Base-by-base conservation (phyloP, 1,140 invertebrate species). In the Magallana gigas region DNA sequence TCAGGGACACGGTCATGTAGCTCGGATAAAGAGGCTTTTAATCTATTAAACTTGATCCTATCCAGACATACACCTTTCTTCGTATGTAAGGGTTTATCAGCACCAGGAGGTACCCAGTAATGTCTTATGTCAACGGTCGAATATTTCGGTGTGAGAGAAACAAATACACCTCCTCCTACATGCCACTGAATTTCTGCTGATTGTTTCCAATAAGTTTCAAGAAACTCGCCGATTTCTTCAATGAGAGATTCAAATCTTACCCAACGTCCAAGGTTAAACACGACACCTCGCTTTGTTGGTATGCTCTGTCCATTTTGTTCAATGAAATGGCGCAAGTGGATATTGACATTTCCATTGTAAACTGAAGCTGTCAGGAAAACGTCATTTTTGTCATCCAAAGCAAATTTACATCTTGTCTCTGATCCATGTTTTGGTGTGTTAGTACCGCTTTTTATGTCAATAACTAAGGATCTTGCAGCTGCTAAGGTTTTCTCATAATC, bases 71-170 rank as follows among this genome's bases (percentile, higher is more conserved):
- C 83, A 8, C 83, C 86, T 48, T 83, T 62, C 57, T 87, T 87
- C n/a, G 86, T 87, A 8, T 82, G 60, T 18, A 87, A 48, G 59
- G 83, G 29, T 84, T 84, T 62, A 6, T 36, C n/a, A 7, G 62
- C n/a, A 56, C 80, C 64, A 16, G 71, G 48, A 0, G 86, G 86
- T 18, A 71, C 68, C 81, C 81, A 87, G 57, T 57, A 87, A 62
- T 87, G 81, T 71, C 86, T 83, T 84, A 87, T 87, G 18, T 87
- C 82, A 0, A 87, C 86, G 68, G 82, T 84, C 0, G 86, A 62
- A 23, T 71, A 87, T 8, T 48, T 57, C 9, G 81, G 48, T 8
- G 56, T 56, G 3, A 87, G n/a, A 1, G 82, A 83, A n/a, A 87
- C 85, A 16, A 64, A 87, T 8, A 87, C 85, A 23, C 81, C 81